phyloP scores from a whole-genome alignment of 1,140 invertebrate species.

The Pogonomyrmex californicus region DNA sequence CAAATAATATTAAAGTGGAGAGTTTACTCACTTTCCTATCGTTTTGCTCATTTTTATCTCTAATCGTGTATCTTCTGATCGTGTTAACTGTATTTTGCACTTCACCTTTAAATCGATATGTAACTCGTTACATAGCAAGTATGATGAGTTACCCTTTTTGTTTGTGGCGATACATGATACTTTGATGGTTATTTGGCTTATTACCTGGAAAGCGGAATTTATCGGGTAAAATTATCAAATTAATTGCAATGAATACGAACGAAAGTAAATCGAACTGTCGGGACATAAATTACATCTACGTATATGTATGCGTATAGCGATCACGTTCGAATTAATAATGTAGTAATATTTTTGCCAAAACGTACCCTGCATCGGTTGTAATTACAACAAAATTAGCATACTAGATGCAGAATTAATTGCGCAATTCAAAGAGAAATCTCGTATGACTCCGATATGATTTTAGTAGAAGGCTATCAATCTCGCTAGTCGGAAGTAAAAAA shows the following conservation, averaged over 20 bases:
- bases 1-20: background rate
- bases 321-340: conserved; percentile 12
- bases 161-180: background rate
- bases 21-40: background rate
- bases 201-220: conserved; percentile 19
- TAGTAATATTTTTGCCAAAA: conserved; percentile 42
- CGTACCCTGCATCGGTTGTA: background rate
- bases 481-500: conserved; percentile 58
- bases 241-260: conserved; percentile 28
- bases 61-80: background rate
- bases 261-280: conserved; percentile 6
- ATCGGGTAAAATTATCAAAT: conserved; percentile 36
- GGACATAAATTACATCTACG: conserved; percentile 4
- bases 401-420: conserved; percentile 64
- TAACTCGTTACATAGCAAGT: background rate
- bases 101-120: background rate
- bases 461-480: conserved; percentile 36
- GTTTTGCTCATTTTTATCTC: background rate
- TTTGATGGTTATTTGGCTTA: conserved; percentile 19
- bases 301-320: background rate
- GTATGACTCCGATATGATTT: conserved; percentile 36
- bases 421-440: conserved; percentile 63
- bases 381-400: conserved; percentile 41
- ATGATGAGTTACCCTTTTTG: background rate
- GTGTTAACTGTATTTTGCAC: background rate